These are phyloP conservation scores for Poecilus cupreus DNA, from an alignment of 2,888 invertebrate genomes.

Conservation along the genomic window DNA sequence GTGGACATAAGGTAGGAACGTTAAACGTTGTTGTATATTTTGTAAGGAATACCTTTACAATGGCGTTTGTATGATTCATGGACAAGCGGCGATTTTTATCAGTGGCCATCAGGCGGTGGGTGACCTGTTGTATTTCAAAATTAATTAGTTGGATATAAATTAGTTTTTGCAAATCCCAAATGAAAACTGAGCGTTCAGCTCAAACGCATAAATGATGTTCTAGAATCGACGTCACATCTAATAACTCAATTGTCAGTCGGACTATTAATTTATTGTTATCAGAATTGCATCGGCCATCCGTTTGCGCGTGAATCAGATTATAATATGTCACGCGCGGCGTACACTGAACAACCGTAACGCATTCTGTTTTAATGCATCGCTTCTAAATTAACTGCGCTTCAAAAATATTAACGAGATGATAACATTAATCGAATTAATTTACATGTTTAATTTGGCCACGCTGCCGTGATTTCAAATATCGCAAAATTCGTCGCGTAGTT, in stretches of 20 bases:
- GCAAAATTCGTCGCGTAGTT: not conserved
- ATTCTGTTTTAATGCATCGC: slow-evolving; percentile 36
- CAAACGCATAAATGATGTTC: slow-evolving; percentile 50
- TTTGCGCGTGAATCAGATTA: slow-evolving; percentile 51
- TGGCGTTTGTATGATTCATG: no score
- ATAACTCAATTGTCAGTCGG: slow-evolving; percentile 57
- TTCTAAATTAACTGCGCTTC: slow-evolving; percentile 50
- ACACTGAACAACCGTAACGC: not conserved
- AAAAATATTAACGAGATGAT: slow-evolving; percentile 57
- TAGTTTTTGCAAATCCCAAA: slow-evolving; percentile 52
- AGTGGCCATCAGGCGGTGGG: no score
- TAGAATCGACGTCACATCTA: slow-evolving; percentile 54
- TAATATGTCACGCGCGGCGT: slow-evolving; percentile 53
- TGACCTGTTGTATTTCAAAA: slow-evolving; percentile 38
- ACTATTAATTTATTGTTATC: slow-evolving; percentile 59
- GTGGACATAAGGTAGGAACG: no score
- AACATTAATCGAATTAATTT: slow-evolving; percentile 58
- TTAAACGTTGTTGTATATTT: no score
- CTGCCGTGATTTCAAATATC: slow-evolving; percentile 31
- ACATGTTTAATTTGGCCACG: slow-evolving; percentile 53
- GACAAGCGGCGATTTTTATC: no score
- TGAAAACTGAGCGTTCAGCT: slow-evolving; percentile 43
- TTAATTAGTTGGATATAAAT: slow-evolving; percentile 53
- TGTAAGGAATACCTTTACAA: no score
- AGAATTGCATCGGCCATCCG: slow-evolving; percentile 56